Conservation (phyloP, 1,140 invertebrate genomes). For the Pseudachorutes palmiensis region DNA sequence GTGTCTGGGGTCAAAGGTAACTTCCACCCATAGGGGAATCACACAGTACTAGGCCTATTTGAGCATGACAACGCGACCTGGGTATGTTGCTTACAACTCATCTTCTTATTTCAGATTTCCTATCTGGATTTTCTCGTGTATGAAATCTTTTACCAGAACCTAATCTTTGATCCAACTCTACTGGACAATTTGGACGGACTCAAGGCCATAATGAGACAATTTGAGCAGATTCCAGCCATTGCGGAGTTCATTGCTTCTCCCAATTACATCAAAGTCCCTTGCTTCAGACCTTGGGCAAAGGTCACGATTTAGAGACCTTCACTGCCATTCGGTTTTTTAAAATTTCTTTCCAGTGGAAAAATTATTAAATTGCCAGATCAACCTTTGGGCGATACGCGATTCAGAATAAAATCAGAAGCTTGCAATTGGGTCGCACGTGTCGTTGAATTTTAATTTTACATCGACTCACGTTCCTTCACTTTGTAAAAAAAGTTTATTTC, state of each 20-base stretch:
- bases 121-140: conserved; percentile 14
- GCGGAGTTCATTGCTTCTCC: background rate
- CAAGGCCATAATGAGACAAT: background rate
- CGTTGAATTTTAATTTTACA: too few relatives aligned
- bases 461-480: too few relatives aligned
- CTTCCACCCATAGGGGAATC: too few relatives aligned
- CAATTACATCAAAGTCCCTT: background rate
- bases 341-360: too few relatives aligned
- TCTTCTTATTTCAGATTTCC: background rate
- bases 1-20: background rate
- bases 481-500: too few relatives aligned
- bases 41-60: too few relatives aligned
- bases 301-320: background rate
- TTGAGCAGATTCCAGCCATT: conserved; percentile 17
- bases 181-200: background rate
- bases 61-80: too few relatives aligned
- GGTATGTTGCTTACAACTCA: background rate
- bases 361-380: too few relatives aligned
- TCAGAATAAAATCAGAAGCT: too few relatives aligned
- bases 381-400: too few relatives aligned
- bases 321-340: background rate
- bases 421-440: too few relatives aligned
- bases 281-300: conserved; percentile 1
- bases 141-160: background rate
- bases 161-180: background rate